Evolutionary conservation across 2,113 vertebrate species (phyloP).

Genomic region (Atlantisia rogersi): DNA sequence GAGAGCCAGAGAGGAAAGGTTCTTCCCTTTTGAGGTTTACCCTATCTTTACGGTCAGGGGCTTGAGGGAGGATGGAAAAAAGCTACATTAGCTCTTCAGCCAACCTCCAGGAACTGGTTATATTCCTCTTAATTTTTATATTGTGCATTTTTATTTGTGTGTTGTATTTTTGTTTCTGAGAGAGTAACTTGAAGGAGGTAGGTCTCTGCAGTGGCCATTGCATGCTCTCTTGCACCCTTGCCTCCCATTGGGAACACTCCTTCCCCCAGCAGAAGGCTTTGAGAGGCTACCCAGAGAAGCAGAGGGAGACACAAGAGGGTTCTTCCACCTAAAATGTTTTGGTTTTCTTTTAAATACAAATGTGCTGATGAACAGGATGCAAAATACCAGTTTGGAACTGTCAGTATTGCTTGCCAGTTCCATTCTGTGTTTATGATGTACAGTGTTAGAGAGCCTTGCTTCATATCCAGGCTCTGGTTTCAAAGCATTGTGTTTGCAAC

Average conservation of each 20-base stretch:
- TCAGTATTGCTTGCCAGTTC: background rate
- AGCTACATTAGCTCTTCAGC: background rate
- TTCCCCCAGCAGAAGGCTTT: background rate
- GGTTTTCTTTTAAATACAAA: background rate
- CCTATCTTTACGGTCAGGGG: background rate
- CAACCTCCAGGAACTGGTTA: background rate
- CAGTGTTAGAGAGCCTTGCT: background rate
- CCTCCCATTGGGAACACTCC: background rate
- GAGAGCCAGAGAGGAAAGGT: background rate
- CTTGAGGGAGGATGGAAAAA: background rate
- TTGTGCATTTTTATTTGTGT: too few relatives aligned
- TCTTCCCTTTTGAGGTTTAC: background rate
- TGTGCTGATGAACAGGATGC: background rate
- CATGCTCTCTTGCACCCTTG: background rate
- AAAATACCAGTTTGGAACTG: background rate
- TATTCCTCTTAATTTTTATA: background rate
- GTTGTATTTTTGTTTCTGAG: too few relatives aligned
- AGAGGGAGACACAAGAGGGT: background rate
- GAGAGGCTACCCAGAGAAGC: background rate
- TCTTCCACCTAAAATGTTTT: background rate
- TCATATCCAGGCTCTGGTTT: background rate
- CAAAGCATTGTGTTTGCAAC: constrained; percentile 9
- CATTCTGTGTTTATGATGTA: background rate
- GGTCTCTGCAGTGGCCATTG: fast-evolving
- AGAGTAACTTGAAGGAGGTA: background rate